Conservation (phyloP, 2,113 vertebrate species). For the Myotis davidii region DNA sequence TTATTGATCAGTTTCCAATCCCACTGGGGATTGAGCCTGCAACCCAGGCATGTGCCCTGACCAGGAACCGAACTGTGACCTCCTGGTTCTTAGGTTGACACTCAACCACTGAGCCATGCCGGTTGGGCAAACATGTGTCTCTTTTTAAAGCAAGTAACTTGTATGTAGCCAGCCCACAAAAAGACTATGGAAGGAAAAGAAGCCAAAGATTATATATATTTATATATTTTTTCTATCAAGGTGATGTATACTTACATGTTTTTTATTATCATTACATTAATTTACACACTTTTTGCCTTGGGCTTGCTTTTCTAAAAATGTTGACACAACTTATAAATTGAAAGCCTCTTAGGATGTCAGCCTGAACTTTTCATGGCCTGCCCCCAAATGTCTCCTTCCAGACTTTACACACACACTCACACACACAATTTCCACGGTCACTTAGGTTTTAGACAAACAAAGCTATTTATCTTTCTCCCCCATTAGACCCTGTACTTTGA, state of each 20-base stretch:
- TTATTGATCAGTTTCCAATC: too few species aligned
- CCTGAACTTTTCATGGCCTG: not conserved
- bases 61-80: too few species aligned
- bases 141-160: not conserved
- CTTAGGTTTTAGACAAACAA: not conserved
- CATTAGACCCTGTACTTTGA: not conserved
- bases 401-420: not conserved
- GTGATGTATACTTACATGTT: not conserved
- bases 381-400: not conserved
- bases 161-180: not conserved
- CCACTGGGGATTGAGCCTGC: too few species aligned
- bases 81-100: too few species aligned
- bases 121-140: not conserved
- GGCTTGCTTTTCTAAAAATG: conserved; percentile 25
- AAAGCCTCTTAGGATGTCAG: not conserved
- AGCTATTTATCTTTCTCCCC: not conserved
- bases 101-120: too few species aligned
- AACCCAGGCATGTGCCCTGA: too few species aligned
- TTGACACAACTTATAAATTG: not conserved
- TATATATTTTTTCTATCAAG: not conserved
- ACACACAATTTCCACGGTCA: not conserved
- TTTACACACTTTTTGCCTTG: not conserved
- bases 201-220: not conserved
- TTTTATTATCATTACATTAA: not conserved
- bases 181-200: not conserved